phyloP scores from a whole-genome alignment of 2,113 vertebrate genomes.

The Gallinago paraguaiae region DNA sequence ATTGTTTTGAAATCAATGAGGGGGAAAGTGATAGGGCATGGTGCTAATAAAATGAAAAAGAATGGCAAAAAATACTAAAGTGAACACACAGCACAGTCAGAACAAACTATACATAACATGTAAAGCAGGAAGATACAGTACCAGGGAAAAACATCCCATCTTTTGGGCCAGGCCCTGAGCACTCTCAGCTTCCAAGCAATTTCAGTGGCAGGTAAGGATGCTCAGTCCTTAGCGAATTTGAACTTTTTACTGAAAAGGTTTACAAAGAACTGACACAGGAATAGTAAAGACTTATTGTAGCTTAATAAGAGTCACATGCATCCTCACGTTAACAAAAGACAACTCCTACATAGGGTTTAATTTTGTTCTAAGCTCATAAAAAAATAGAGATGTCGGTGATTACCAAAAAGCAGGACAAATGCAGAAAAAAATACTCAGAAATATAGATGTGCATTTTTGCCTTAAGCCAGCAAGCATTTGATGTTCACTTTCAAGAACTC shows the following conservation, averaged over 20 bases:
- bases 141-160: slow-evolving; percentile 65
- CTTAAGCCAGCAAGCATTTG: not conserved
- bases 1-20: slow-evolving; percentile 99
- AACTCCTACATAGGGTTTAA: not conserved
- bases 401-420: slow-evolving; percentile 17
- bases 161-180: slow-evolving; percentile 49
- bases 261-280: slow-evolving; percentile 54
- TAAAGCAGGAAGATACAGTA: slow-evolving; percentile 79
- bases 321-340: slow-evolving; percentile 23
- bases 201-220: slow-evolving; percentile 31
- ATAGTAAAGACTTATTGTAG: slow-evolving; percentile 46
- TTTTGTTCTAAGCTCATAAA: not conserved
- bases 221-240: slow-evolving; percentile 2
- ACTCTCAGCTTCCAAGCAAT: slow-evolving; percentile 37
- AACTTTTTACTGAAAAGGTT: slow-evolving; percentile 36
- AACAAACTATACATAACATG: slow-evolving; percentile 84
- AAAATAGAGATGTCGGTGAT: not conserved
- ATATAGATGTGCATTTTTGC: not conserved
- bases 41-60: slow-evolving; percentile 88
- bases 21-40: slow-evolving; percentile 92
- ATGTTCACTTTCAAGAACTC: not conserved
- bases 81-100: slow-evolving; percentile 84
- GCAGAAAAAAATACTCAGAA: not conserved
- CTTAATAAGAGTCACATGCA: slow-evolving; percentile 59
- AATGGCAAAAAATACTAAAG: slow-evolving; percentile 87